A percentile compares a stretch with the other conserved stretches of the same genome.
phyloP scores from a whole-genome alignment of 2,797 vertebrate genomes.

The Platyrinchus mystaceus region DNA sequence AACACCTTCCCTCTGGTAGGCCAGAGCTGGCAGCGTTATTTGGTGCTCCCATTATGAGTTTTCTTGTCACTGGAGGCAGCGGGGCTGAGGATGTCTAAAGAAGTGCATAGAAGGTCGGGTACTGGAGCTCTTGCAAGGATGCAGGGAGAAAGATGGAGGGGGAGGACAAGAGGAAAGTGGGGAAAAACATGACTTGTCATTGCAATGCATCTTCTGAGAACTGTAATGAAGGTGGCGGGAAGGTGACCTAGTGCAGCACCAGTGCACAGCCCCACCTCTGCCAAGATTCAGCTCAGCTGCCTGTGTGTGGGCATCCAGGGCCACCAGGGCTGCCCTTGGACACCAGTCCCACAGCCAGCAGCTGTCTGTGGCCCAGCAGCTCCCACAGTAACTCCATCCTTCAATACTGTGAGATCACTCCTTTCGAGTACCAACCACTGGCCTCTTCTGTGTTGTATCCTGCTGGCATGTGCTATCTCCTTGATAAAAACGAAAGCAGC shows the following conservation, averaged over 20 bases:
- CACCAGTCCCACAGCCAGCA: neutral
- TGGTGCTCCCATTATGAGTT: neutral
- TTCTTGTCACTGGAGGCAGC: neutral
- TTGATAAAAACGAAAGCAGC: neutral
- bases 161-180: neutral
- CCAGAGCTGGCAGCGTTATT: rapidly evolving
- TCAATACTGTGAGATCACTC: neutral
- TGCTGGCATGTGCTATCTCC: neutral
- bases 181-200: neutral
- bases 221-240: neutral
- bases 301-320: neutral
- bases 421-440: rapidly evolving
- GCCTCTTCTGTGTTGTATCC: neutral
- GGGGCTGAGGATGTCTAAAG: neutral
- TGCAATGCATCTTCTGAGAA: neutral
- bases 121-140: too few species aligned
- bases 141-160: neutral
- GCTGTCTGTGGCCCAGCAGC: neutral
- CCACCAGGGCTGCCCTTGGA: neutral
- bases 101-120: rapidly evolving
- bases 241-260: rapidly evolving
- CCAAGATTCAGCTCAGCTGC: neutral
- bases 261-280: rapidly evolving
- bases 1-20: neutral
- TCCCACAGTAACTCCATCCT: rapidly evolving